Evolutionary conservation across 2,888 invertebrate genomes (phyloP).

Genomic region (Ophion ventricosus): DNA sequence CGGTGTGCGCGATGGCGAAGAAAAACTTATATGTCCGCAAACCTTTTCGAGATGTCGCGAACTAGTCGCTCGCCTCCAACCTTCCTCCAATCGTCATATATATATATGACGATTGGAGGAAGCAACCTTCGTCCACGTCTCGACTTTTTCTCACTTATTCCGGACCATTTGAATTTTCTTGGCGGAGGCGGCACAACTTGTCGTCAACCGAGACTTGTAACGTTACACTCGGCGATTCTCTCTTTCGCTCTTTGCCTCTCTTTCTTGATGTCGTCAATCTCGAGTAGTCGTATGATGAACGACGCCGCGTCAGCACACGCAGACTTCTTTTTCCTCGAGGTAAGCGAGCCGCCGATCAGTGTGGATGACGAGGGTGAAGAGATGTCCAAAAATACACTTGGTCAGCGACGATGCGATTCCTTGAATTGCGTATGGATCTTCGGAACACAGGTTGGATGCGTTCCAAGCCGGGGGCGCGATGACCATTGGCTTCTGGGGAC

Average conservation of each 20-base stretch:
- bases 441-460: background rate
- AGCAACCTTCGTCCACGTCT: slow-evolving; percentile 3
- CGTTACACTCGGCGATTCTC: slow-evolving; percentile 20
- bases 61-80: background rate
- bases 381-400: background rate
- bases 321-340: slow-evolving; percentile 1
- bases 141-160: slow-evolving; percentile 7
- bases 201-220: slow-evolving; percentile 21
- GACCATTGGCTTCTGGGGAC: background rate
- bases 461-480: background rate
- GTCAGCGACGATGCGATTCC: background rate
- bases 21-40: slow-evolving; percentile 11
- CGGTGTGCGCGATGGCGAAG: background rate
- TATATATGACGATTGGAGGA: too few species aligned
- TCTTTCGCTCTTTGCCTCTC: background rate
- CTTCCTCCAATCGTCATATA: background rate
- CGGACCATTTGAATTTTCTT: slow-evolving; percentile 1
- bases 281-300: background rate
- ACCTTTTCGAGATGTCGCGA: slow-evolving; percentile 24
- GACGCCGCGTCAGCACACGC: background rate
- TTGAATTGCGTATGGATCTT: background rate
- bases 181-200: background rate
- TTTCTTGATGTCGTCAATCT: background rate
- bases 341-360: too few species aligned
- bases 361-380: background rate